phyloP scores from a whole-genome alignment of 2,888 invertebrate genomes.

The Parasteatoda lunata region DNA sequence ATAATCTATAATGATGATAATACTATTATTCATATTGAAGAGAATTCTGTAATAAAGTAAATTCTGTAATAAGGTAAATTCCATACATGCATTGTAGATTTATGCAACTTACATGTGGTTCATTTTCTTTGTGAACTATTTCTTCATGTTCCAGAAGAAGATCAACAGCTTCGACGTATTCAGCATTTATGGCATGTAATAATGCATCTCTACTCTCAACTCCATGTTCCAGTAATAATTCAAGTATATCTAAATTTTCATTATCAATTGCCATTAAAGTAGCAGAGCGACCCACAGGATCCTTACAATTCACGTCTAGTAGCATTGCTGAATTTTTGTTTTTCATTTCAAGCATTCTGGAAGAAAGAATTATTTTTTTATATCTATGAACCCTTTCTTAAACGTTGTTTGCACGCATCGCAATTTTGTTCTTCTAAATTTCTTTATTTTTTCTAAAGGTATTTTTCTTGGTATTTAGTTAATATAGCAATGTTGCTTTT shows the following conservation, averaged over 20 bases:
- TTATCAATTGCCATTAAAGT: slow-evolving; percentile 93
- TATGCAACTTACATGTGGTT: slow-evolving; percentile 72
- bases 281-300: slow-evolving; percentile 91
- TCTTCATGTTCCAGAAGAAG: slow-evolving; percentile 92
- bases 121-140: slow-evolving; percentile 83
- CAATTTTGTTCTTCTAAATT: too few species aligned
- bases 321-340: slow-evolving; percentile 24
- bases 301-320: slow-evolving; percentile 89
- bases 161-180: slow-evolving; percentile 97
- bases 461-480: too few species aligned
- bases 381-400: background rate
- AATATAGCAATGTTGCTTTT: too few species aligned
- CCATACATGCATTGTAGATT: background rate
- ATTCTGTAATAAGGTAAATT: too few species aligned
- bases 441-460: too few species aligned
- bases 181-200: slow-evolving; percentile 93
- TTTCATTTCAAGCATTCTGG: slow-evolving; percentile 79
- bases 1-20: too few species aligned
- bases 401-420: too few species aligned
- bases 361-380: slow-evolving; percentile 43
- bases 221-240: slow-evolving; percentile 76
- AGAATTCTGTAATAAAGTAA: too few species aligned
- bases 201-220: slow-evolving; percentile 89
- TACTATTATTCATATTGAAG: too few species aligned
- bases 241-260: slow-evolving; percentile 95